These are phyloP conservation scores for Progne subis DNA, from an alignment of 2,113 vertebrate species.

Conservation along the genomic window DNA sequence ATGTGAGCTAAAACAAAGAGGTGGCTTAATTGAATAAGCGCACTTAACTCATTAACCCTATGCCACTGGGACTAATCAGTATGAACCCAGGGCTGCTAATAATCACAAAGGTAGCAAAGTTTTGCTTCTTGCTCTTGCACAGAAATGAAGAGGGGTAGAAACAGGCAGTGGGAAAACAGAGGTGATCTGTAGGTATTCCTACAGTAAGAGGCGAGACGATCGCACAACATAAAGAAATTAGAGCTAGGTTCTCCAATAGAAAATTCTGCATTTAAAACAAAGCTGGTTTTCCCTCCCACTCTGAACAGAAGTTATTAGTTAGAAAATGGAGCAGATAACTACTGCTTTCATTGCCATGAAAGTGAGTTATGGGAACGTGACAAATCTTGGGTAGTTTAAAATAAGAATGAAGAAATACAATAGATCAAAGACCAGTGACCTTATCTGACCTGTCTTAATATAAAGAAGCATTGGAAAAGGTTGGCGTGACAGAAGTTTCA, in stretches of 20 bases:
- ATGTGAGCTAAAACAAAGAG: slow-evolving; percentile 74
- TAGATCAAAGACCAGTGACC: slow-evolving; percentile 41
- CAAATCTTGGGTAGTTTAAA: slow-evolving; percentile 24
- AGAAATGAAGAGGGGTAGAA: neutral
- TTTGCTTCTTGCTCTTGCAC: neutral
- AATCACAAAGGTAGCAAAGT: slow-evolving; percentile 64
- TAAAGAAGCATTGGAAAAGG: neutral
- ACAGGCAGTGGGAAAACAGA: neutral
- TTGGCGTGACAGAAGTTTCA: neutral
- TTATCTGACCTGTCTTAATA: neutral
- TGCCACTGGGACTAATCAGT: slow-evolving; percentile 74
- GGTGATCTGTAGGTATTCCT: neutral
- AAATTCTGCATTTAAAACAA: neutral
- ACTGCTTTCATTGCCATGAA: neutral
- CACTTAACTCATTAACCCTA: slow-evolving; percentile 76
- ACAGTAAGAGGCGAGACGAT: neutral
- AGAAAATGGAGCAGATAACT: slow-evolving; percentile 9
- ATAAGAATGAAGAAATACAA: slow-evolving; percentile 35
- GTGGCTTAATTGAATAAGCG: slow-evolving; percentile 78
- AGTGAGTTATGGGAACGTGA: slow-evolving; percentile 25
- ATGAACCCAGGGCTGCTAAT: slow-evolving; percentile 45
- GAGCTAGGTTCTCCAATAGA: neutral
- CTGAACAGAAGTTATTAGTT: slow-evolving; percentile 26
- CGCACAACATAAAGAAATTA: neutral
- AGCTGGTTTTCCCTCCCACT: neutral